Evolutionary conservation across 2,888 invertebrate genomes (phyloP).

Genomic region (Timandra comae): DNA sequence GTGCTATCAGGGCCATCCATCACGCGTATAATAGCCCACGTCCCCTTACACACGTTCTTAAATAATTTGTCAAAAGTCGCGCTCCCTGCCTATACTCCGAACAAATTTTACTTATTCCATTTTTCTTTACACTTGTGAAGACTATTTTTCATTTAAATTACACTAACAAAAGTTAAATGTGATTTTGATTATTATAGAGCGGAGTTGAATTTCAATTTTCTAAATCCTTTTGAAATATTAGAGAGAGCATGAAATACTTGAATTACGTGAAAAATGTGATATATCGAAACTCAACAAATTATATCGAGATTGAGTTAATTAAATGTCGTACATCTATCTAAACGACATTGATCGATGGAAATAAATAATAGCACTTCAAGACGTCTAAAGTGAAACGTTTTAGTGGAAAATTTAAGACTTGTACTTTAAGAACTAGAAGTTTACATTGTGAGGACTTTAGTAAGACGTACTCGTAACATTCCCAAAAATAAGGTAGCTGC

Average conservation of each 20-base stretch:
- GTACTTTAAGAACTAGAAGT: too few relatives aligned
- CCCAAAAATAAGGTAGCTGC: background rate
- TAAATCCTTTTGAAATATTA: too few relatives aligned
- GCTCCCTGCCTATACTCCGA: constrained; percentile 46
- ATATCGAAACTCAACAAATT: background rate
- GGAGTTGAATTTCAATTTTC: too few relatives aligned
- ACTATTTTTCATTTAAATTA: constrained; percentile 34
- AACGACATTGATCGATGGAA: constrained; percentile 35
- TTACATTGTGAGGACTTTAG: too few relatives aligned
- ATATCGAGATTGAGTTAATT: constrained; percentile 11
- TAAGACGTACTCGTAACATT: background rate
- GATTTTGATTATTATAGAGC: background rate
- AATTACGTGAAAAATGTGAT: too few relatives aligned
- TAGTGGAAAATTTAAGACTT: constrained; percentile 22
- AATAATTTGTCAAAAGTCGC: constrained; percentile 74
- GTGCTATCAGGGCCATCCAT: constrained; percentile 65
- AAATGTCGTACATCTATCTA: constrained; percentile 18
- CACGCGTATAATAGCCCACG: constrained; percentile 63
- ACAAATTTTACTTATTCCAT: constrained; percentile 45
- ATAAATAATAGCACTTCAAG: constrained; percentile 21
- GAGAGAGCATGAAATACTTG: too few relatives aligned
- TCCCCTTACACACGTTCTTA: constrained; percentile 70
- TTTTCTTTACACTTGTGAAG: constrained; percentile 43
- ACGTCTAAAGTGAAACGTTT: constrained; percentile 23
- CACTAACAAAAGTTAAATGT: constrained; percentile 22